Percentiles rank a stretch among this genome's conserved stretches.
Conservation (phyloP, 2,797 vertebrate genomes). For the Cynopterus sphinx region DNA sequence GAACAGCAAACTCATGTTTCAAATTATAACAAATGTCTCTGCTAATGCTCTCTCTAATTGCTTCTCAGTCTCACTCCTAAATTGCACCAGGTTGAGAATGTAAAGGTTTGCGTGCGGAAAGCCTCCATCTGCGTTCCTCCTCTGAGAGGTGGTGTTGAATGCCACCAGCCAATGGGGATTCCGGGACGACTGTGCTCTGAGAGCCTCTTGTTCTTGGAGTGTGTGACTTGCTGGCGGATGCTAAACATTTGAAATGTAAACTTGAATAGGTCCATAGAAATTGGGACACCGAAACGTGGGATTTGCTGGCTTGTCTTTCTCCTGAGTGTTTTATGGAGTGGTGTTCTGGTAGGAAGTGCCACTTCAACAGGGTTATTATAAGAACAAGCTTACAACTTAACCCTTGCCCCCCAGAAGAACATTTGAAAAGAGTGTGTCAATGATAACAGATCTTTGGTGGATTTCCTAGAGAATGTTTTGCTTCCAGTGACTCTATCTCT, state of each 20-base stretch:
- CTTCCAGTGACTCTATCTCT: neutral
- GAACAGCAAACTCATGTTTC: constrained; percentile 2
- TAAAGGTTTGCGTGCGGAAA: neutral
- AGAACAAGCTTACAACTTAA: neutral
- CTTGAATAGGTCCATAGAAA: constrained; percentile 37
- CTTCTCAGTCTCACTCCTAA: constrained; percentile 10
- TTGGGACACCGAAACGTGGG: neutral
- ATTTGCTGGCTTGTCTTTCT: neutral
- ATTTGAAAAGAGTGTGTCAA: neutral
- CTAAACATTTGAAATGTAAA: neutral
- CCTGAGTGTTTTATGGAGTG: neutral
- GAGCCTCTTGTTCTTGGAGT: constrained; percentile 42
- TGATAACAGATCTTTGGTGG: neutral
- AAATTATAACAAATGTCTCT: neutral
- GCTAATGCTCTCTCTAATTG: neutral
- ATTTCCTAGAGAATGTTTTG: neutral
- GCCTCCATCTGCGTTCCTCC: neutral
- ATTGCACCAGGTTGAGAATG: neutral
- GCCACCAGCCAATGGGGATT: neutral
- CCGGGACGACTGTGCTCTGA: neutral
- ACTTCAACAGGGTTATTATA: neutral
- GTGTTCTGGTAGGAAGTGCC: neutral
- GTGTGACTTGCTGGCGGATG: constrained; percentile 14
- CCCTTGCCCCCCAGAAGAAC: neutral
- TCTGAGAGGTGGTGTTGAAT: neutral